phyloP scores from a whole-genome alignment of 2,113 vertebrate species.

The Onychostoma macrolepis region DNA sequence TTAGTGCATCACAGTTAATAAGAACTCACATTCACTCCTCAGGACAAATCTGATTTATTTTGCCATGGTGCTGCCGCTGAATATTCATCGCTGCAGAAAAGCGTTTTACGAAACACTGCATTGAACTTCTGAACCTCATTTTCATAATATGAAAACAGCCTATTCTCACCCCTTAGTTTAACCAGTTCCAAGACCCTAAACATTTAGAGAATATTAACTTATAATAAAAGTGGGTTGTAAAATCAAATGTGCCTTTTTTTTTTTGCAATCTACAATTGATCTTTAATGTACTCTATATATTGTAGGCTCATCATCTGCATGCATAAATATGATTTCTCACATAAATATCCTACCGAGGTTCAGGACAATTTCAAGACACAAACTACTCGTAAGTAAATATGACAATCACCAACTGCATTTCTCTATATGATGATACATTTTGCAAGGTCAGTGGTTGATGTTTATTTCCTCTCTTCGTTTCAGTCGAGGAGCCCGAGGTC shows the following conservation, averaged over 20 bases:
- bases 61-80: not conserved
- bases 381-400: not conserved
- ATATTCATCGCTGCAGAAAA: not conserved
- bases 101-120: not conserved
- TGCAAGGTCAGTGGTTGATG: conserved; percentile 32
- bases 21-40: not conserved
- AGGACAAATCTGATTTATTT: not conserved
- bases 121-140: not conserved
- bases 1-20: not conserved
- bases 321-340: not conserved
- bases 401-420: not conserved
- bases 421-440: not conserved
- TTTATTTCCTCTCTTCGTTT: conserved; percentile 6
- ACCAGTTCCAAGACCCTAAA: conserved; percentile 1
- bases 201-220: conserved; percentile 30
- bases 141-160: not conserved
- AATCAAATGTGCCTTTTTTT: not conserved
- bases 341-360: not conserved
- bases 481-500: conserved; percentile 7
- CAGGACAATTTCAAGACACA: not conserved
- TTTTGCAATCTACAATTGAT: conserved; percentile 20
- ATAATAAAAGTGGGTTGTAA: not conserved
- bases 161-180: not conserved
- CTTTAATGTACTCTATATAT: conserved; percentile 30
- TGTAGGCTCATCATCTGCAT: not conserved